phyloP scores from a whole-genome alignment of 2,888 invertebrate genomes.

The Theretra japonica region DNA sequence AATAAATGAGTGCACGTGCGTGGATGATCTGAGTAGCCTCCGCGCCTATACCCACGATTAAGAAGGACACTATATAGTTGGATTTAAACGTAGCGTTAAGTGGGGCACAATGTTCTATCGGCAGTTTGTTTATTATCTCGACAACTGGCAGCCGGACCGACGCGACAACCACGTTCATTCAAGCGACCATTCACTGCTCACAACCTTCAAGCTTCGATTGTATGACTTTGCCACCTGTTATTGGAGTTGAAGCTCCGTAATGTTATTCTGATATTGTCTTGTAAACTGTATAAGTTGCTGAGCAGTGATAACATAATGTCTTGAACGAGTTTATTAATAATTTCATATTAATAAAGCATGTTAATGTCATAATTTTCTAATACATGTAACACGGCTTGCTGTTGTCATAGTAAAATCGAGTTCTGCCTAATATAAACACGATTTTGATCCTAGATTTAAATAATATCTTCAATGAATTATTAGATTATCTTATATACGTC shows the following conservation, averaged over 20 bases:
- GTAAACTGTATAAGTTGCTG: neutral
- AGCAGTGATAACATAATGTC: neutral
- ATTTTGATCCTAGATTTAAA: too few species aligned
- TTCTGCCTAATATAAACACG: too few species aligned
- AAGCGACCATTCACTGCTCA: conserved; percentile 38
- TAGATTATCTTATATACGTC: too few species aligned
- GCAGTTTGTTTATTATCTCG: conserved; percentile 34
- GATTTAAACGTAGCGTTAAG: conserved; percentile 52
- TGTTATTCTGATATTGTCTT: neutral
- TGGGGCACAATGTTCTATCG: conserved; percentile 54
- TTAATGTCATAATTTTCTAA: too few species aligned
- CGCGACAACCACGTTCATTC: conserved; percentile 36
- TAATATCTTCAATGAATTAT: too few species aligned
- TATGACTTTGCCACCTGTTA: conserved; percentile 26
- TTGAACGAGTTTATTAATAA: neutral
- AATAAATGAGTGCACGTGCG: conserved; percentile 29
- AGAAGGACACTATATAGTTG: conserved; percentile 51
- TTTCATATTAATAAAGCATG: too few species aligned
- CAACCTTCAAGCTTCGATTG: conserved; percentile 27
- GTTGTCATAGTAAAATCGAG: too few species aligned
- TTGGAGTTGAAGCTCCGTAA: neutral
- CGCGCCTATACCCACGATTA: conserved; percentile 47
- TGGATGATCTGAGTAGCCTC: conserved; percentile 43
- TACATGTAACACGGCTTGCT: too few species aligned
- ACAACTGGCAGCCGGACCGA: conserved; percentile 29